Evolutionary conservation across 2,888 invertebrate species (phyloP), one percentile per base, ranked within the genome.

Genomic region (Dugesia japonica): DNA sequence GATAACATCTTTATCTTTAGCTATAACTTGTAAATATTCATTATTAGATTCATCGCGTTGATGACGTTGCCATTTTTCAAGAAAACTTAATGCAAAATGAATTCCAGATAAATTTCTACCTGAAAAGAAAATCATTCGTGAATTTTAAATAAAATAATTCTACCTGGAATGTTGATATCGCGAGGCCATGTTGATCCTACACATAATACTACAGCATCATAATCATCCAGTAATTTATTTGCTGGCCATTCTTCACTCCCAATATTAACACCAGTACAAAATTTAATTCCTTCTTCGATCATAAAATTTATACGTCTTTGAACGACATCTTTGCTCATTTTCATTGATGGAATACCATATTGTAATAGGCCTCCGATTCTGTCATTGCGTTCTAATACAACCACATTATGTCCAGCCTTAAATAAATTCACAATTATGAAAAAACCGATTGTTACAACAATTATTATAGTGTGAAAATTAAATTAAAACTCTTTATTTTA

Each of bases 271-370:
- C 90, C 91, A 72, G 92, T 91, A 83, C 92, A 90, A 87, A 98
- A 98, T 0, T 85, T 86, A 79, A 94, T 89, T 26, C 97, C 97
- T 85, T 98, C 97, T 0, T 89, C 90, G 15, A 89, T 88, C 86
- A 98, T 87, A 73, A 98, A 87, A 79, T 90, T 88, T 0, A 97
- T 89, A 78, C 98, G 88, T 4, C 97, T 87, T 81, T 91, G 90
- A 0, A 98, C 94, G 71, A 94, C 92, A 79, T 90, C 88, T 85
- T 97, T 98, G 82, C 92, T 90, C 13, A 98, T 87, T 86, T 98
- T 98, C 97, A 98, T 98, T 7, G 92, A 93, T 20, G 98, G 98
- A 83, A 98, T 98, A 78, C 98, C 98, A 85, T 98, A 98, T 83
- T 94, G 92, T 73, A 98, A 87, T 26, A 98, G 87, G 0, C 98